Conservation (phyloP, 2,797 vertebrate genomes). For the Pagetopsis macropterus region DNA sequence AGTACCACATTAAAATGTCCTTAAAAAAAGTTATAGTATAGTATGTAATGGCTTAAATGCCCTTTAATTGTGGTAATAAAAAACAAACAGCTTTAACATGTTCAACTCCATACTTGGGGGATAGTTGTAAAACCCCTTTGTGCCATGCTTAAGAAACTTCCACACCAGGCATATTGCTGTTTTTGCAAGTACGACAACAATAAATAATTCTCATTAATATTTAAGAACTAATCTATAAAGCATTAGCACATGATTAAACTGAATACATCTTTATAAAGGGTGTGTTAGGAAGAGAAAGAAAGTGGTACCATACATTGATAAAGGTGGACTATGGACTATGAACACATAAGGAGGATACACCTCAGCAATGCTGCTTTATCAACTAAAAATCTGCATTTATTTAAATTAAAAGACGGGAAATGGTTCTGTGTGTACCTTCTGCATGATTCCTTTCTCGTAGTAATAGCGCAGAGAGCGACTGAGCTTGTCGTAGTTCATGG, state of each 20-base stretch:
- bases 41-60: too few species aligned
- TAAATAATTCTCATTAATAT: not conserved
- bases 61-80: too few species aligned
- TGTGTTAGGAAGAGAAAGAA: not conserved
- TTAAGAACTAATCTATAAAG: not conserved
- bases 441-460: slow-evolving; percentile 99
- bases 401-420: too few species aligned
- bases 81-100: too few species aligned
- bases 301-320: too few species aligned
- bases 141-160: not conserved
- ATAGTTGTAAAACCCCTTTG: not conserved
- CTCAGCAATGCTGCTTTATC: too few species aligned
- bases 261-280: too few species aligned
- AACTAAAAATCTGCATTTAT: too few species aligned
- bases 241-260: not conserved
- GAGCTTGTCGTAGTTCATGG: slow-evolving; percentile 99
- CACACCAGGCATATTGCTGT: not conserved
- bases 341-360: too few species aligned
- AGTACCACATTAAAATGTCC: too few species aligned
- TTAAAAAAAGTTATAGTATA: too few species aligned
- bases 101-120: not conserved
- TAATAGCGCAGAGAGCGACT: slow-evolving; percentile 97
- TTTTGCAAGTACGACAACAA: not conserved
- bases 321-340: too few species aligned
- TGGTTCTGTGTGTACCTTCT: slow-evolving; percentile 86